Conservation (phyloP, 2,888 invertebrate species). For the Ariolimax columbianus region DNA sequence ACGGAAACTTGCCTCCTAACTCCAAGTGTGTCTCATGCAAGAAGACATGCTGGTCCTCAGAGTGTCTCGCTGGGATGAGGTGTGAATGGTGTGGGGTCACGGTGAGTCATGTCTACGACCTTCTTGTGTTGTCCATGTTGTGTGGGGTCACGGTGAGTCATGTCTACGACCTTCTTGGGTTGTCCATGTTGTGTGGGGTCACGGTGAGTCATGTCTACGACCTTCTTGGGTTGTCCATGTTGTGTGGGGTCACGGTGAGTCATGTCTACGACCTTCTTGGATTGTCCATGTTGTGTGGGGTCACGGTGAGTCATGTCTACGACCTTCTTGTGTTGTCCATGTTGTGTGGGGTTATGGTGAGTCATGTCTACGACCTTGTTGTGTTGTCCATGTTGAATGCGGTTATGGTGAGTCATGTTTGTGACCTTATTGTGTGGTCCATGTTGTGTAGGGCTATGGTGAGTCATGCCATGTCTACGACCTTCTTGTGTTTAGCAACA, state of each 20-base stretch:
- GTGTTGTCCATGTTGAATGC: no score
- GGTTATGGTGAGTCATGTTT: no score
- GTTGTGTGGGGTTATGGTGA: no score
- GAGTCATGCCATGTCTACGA: no score
- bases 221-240: not conserved
- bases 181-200: conserved; percentile 80
- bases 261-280: not conserved
- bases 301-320: no score
- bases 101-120: conserved; percentile 77
- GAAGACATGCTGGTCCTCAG: conserved; percentile 98
- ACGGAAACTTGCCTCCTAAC: conserved; percentile 98
- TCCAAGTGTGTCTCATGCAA: conserved; percentile 98
- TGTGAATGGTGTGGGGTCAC: conserved; percentile 84
- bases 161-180: not conserved
- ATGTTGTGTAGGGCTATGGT: no score
- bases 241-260: conserved; percentile 82
- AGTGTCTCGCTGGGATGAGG: conserved; percentile 94
- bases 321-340: no score
- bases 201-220: conserved; percentile 80
- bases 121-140: conserved; percentile 62
- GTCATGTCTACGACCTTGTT: no score
- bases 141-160: conserved; percentile 82
- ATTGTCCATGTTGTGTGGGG: not conserved
- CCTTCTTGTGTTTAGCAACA: no score
- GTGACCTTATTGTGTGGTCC: no score